Percentiles rank a stretch among this genome's conserved stretches.
phyloP scores from a whole-genome alignment of 1,140 invertebrate genomes.

The Zaprionus inermis region DNA sequence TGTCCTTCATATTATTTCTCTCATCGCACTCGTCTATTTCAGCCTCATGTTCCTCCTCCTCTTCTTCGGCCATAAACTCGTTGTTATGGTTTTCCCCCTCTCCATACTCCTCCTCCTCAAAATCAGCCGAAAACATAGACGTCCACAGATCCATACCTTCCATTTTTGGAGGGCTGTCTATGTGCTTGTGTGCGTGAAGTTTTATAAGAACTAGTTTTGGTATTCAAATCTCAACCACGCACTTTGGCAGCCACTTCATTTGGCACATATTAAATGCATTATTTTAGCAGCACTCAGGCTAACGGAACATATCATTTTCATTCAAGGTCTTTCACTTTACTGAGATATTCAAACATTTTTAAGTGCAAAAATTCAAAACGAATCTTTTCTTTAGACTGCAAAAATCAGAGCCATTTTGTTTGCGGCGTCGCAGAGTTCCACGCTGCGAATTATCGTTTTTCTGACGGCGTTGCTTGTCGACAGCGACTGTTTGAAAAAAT shows the following conservation, averaged over 20 bases:
- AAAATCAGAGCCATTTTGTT: slow-evolving; percentile 76
- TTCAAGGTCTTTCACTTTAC: slow-evolving; percentile 26
- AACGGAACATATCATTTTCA: slow-evolving; percentile 14
- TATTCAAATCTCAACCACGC: slow-evolving; percentile 49
- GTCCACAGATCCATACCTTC: slow-evolving; percentile 79
- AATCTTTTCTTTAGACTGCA: slow-evolving; percentile 54
- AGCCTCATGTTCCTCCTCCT: slow-evolving; percentile 34
- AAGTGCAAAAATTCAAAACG: slow-evolving; percentile 43
- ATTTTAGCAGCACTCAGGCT: slow-evolving; percentile 22
- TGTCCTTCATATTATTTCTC: slow-evolving; percentile 3
- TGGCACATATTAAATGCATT: slow-evolving; percentile 10
- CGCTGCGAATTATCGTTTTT: slow-evolving; percentile 22
- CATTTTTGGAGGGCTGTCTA: slow-evolving; percentile 55
- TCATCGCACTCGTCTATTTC: slow-evolving; percentile 16
- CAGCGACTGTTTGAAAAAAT: slow-evolving; percentile 5
- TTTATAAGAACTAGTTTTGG: slow-evolving; percentile 68
- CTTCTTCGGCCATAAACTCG: slow-evolving; percentile 48
- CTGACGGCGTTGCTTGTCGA: slow-evolving; percentile 24
- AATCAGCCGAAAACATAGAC: slow-evolving; percentile 77
- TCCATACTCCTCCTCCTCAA: slow-evolving; percentile 48
- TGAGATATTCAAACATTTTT: neutral
- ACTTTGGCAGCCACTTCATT: slow-evolving; percentile 31
- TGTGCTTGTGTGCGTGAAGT: slow-evolving; percentile 37
- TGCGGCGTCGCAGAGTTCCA: slow-evolving; percentile 60
- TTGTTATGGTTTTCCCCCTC: slow-evolving; percentile 40